Percentiles rank a stretch among this genome's conserved stretches.
Conservation (phyloP, 2,113 vertebrate genomes). For the Benthochromis sp. region DNA sequence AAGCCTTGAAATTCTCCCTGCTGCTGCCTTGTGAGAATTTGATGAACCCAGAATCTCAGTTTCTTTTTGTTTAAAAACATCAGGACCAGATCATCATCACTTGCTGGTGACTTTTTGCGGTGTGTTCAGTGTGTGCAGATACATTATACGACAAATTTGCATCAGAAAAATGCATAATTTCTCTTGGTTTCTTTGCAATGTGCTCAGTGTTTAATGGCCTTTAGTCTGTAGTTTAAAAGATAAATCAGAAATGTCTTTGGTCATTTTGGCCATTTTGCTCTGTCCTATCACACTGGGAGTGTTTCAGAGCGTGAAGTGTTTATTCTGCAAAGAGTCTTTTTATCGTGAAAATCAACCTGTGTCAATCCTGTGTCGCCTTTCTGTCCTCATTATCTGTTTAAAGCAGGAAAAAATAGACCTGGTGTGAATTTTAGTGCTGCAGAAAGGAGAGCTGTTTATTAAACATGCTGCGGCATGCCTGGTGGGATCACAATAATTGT, state of each 20-base stretch:
- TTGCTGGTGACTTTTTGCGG: neutral
- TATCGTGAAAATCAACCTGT: neutral
- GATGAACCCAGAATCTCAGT: neutral
- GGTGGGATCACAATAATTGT: neutral
- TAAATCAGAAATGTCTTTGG: neutral
- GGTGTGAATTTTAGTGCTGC: neutral
- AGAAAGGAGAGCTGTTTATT: neutral
- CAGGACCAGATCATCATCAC: neutral
- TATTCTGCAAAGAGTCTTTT: neutral
- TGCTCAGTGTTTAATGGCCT: fast-evolving
- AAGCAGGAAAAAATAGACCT: neutral
- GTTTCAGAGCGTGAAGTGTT: neutral
- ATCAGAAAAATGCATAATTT: fast-evolving
- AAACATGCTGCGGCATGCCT: neutral
- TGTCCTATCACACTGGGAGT: neutral
- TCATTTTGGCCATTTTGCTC: neutral
- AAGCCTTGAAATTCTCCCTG: neutral
- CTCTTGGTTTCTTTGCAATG: neutral
- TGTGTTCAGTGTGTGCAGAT: neutral
- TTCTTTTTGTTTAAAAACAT: neutral
- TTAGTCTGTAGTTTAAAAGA: neutral
- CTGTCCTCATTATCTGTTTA: neutral
- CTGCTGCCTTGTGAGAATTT: neutral
- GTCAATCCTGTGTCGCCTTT: neutral
- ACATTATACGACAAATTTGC: fast-evolving